Evolutionary conservation across 2,888 invertebrate species (phyloP).

Genomic region (Thera obeliscata): DNA sequence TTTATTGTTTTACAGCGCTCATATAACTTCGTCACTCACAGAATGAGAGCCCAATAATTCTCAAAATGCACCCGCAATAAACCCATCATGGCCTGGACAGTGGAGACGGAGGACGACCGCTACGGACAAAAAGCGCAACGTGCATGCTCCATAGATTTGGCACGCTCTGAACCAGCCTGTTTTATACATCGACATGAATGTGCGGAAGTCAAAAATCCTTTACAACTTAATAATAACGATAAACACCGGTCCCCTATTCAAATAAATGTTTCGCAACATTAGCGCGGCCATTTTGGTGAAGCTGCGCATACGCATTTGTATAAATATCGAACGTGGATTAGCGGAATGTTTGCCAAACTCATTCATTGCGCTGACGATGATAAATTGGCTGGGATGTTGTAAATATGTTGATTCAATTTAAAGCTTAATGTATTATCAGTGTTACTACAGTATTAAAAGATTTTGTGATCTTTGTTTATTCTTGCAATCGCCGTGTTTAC

Average conservation of each 20-base stretch:
- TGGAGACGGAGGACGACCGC: constrained; percentile 41
- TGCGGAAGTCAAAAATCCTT: constrained; percentile 77
- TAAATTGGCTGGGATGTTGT: constrained; percentile 55
- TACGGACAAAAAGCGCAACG: constrained; percentile 56
- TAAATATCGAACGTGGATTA: constrained; percentile 62
- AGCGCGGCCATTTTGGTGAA: constrained; percentile 70
- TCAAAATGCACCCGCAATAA: constrained; percentile 76
- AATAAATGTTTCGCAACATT: constrained; percentile 78
- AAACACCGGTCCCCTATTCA: constrained; percentile 77
- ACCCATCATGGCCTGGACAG: constrained; percentile 72
- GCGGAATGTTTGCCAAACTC: constrained; percentile 68
- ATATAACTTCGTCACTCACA: constrained; percentile 72
- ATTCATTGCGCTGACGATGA: constrained; percentile 70
- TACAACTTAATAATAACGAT: constrained; percentile 79
- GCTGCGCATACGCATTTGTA: constrained; percentile 68
- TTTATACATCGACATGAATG: constrained; percentile 70
- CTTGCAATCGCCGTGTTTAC: constrained; percentile 31
- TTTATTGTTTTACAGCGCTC: constrained; percentile 81
- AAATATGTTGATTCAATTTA: constrained; percentile 48
- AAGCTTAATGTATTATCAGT: constrained; percentile 32
- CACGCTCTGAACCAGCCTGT: constrained; percentile 63
- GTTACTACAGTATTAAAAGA: constrained; percentile 28
- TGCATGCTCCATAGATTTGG: constrained; percentile 64
- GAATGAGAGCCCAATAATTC: constrained; percentile 69
- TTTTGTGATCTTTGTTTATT: constrained; percentile 29